Conservation (phyloP, 1,140 invertebrate genomes). For the Aphaenogaster ashmeadi region DNA sequence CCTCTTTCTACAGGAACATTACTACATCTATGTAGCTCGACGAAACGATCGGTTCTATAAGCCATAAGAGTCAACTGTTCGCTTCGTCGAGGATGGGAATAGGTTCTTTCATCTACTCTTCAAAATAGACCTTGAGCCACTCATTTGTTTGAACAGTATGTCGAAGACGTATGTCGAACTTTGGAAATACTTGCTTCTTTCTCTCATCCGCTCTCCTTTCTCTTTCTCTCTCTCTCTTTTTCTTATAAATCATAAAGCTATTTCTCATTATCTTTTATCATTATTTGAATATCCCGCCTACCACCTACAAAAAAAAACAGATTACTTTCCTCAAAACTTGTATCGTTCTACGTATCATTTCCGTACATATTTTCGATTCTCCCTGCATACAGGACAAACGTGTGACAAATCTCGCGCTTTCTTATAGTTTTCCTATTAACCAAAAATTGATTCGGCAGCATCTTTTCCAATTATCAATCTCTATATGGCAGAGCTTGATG, state of each 20-base stretch:
- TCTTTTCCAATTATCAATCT: neutral
- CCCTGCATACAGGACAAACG: neutral
- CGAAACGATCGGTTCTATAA: slow-evolving; percentile 57
- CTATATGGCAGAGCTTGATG: neutral
- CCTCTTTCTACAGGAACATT: slow-evolving; percentile 72
- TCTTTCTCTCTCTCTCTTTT: slow-evolving; percentile 20
- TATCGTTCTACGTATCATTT: slow-evolving; percentile 15
- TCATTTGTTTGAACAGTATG: slow-evolving; percentile 69
- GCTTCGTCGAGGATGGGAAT: slow-evolving; percentile 67
- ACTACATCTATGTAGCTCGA: slow-evolving; percentile 70
- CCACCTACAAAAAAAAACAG: slow-evolving; percentile 51
- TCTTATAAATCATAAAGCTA: slow-evolving; percentile 81
- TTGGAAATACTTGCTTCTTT: slow-evolving; percentile 64
- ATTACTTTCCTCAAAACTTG: slow-evolving; percentile 56
- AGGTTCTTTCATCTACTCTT: slow-evolving; percentile 70
- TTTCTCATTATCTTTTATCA: slow-evolving; percentile 69
- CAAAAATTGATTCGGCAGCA: neutral
- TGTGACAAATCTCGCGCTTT: slow-evolving; percentile 32
- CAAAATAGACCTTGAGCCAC: slow-evolving; percentile 74
- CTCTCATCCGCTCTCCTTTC: slow-evolving; percentile 2
- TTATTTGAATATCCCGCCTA: slow-evolving; percentile 57
- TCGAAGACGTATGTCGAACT: slow-evolving; percentile 67
- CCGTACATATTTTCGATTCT: slow-evolving; percentile 1
- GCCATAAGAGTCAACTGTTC: slow-evolving; percentile 47
- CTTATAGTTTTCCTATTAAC: neutral